Conservation (phyloP, 2,888 invertebrate genomes). For the Fragum fragum region DNA sequence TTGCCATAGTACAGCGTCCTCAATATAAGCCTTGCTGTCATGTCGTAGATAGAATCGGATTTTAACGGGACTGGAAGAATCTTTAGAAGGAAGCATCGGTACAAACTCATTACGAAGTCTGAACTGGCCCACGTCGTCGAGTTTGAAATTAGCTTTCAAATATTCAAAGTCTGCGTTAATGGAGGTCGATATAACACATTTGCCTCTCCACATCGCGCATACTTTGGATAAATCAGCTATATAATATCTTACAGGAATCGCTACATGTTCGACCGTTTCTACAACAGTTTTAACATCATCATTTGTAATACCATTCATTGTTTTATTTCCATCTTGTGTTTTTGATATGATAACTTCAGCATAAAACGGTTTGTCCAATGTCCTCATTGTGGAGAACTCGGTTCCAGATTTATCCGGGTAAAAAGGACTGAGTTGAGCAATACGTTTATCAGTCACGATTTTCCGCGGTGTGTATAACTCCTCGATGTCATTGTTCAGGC, state of each 20-base stretch:
- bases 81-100: no score
- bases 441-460: conserved; percentile 33
- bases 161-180: neutral
- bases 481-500: conserved; percentile 55
- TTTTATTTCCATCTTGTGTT: neutral
- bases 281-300: conserved; percentile 11
- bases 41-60: conserved; percentile 51
- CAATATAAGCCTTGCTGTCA: conserved; percentile 31
- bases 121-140: neutral
- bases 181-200: conserved; percentile 38
- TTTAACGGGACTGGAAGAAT: conserved; percentile 16
- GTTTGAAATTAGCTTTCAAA: neutral
- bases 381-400: conserved; percentile 41
- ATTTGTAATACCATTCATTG: neutral
- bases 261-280: neutral
- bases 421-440: conserved; percentile 22
- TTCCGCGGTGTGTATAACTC: conserved; percentile 50
- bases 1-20: conserved; percentile 49
- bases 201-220: conserved; percentile 45
- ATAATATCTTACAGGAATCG: neutral
- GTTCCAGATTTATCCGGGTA: conserved; percentile 46
- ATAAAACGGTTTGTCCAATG: conserved; percentile 46
- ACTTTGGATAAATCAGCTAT: conserved; percentile 11
- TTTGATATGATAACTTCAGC: conserved; percentile 45
- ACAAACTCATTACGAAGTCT: neutral